Conservation (phyloP, 2,797 vertebrate genomes). For the Poecile montanus region DNA sequence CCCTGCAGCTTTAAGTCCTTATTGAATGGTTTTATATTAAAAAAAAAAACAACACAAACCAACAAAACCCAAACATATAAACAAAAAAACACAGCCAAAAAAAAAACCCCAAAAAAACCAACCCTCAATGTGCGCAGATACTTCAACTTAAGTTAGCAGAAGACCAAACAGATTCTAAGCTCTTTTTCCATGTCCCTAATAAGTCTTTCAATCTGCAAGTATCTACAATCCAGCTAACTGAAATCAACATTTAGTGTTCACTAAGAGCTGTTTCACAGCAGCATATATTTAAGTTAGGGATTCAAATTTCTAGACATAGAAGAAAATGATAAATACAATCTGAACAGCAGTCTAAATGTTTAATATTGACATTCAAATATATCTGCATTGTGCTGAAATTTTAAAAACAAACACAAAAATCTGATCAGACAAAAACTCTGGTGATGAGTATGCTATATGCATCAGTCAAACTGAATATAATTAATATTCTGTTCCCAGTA, state of each 20-base stretch:
- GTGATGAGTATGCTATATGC: slow-evolving; percentile 76
- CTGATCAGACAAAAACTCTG: slow-evolving; percentile 69
- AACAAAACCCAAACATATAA: not conserved
- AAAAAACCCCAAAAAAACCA: not conserved
- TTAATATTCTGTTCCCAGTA: slow-evolving; percentile 85
- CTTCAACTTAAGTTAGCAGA: slow-evolving; percentile 85
- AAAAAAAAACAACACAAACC: slow-evolving; percentile 59
- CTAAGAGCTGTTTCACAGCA: slow-evolving; percentile 88
- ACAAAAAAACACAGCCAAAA: not conserved
- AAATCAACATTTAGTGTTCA: slow-evolving; percentile 94
- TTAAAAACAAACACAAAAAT: slow-evolving; percentile 73
- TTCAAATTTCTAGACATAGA: slow-evolving; percentile 76
- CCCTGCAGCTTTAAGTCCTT: slow-evolving; percentile 89
- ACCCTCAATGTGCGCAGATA: slow-evolving; percentile 82
- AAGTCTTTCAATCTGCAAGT: slow-evolving; percentile 87
- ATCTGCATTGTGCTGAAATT: slow-evolving; percentile 86
- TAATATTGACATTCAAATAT: slow-evolving; percentile 88
- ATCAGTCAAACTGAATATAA: slow-evolving; percentile 77
- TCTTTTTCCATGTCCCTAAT: slow-evolving; percentile 82
- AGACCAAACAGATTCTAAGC: slow-evolving; percentile 78
- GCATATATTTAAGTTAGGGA: slow-evolving; percentile 81
- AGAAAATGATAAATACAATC: slow-evolving; percentile 83
- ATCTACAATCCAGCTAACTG: slow-evolving; percentile 93
- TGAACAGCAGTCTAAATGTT: slow-evolving; percentile 88
- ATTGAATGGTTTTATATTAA: slow-evolving; percentile 79